Percentiles rank a stretch among this genome's conserved stretches.
These are phyloP conservation scores for Drosophila oshimai DNA, from an alignment of 1,140 invertebrate species.

Conservation along the genomic window DNA sequence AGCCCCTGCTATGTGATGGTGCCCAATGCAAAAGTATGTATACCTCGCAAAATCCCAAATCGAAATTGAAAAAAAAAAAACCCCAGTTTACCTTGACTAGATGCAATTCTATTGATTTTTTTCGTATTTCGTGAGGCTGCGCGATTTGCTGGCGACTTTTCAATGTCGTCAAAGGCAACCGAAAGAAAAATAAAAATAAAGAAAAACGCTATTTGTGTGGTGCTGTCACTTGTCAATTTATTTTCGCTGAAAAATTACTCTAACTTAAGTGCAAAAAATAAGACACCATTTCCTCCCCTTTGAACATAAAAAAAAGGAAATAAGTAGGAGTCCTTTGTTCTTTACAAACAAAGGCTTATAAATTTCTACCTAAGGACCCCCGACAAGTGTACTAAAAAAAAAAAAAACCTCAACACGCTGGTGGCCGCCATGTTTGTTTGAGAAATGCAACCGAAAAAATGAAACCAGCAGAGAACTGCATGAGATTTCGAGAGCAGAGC, in stretches of 20 bases:
- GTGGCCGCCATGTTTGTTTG: constrained; percentile 43
- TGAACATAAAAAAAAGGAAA: not conserved
- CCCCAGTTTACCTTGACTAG: constrained; percentile 41
- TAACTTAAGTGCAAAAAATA: not conserved
- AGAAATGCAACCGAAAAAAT: constrained; percentile 42
- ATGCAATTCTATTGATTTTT: constrained; percentile 77
- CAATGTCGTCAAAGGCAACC: constrained; percentile 30
- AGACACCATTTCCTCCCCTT: not conserved
- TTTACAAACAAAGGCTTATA: constrained; percentile 7
- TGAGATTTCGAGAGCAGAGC: constrained; percentile 17
- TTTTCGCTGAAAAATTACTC: constrained; percentile 14
- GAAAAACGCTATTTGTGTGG: not conserved
- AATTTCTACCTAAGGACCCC: constrained; percentile 28
- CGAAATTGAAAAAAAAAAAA: not conserved
- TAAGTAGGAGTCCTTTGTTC: constrained; percentile 30
- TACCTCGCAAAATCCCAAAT: constrained; percentile 2
- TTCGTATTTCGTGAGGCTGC: constrained; percentile 32
- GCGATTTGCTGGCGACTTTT: constrained; percentile 26
- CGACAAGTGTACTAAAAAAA: constrained; percentile 24
- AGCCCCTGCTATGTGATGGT: constrained; percentile 87
- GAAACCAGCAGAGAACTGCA: constrained; percentile 29
- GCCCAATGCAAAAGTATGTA: constrained; percentile 86
- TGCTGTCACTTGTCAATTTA: constrained; percentile 11
- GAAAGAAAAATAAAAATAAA: not conserved
- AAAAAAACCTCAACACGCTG: constrained; percentile 14